phyloP scores from a whole-genome alignment of 2,888 invertebrate genomes.

The Drosophila rubida region DNA sequence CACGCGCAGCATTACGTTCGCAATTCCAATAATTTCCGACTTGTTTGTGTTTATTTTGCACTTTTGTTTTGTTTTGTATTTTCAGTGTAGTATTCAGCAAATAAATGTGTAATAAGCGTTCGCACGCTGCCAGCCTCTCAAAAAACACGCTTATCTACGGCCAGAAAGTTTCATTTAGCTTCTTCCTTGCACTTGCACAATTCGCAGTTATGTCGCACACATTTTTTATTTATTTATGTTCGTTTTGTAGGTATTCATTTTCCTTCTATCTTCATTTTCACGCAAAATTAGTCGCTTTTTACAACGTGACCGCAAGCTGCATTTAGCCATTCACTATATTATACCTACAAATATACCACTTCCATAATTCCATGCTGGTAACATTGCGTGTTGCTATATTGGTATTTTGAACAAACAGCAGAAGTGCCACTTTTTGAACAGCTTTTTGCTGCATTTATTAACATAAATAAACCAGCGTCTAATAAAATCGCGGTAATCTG shows the following conservation, averaged over 20 bases:
- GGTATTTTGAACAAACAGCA: not conserved
- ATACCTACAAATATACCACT: not conserved
- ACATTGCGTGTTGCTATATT: not conserved
- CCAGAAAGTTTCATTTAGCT: not conserved
- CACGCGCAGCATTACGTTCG: not conserved
- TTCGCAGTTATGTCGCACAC: slow-evolving; percentile 20
- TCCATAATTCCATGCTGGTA: not conserved
- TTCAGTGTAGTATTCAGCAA: slow-evolving; percentile 28
- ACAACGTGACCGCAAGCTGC: not conserved
- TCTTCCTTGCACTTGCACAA: slow-evolving; percentile 7
- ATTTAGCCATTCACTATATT: not conserved
- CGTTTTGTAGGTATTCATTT: slow-evolving; percentile 51
- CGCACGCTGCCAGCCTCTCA: slow-evolving; percentile 11
- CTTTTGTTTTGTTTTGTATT: slow-evolving; percentile 43
- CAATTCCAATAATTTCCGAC: slow-evolving; percentile 4
- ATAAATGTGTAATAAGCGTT: slow-evolving; percentile 11
- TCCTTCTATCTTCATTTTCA: slow-evolving; percentile 40
- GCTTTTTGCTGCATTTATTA: not conserved
- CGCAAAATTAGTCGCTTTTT: slow-evolving; percentile 36
- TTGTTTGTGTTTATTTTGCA: slow-evolving; percentile 35
- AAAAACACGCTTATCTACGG: not conserved
- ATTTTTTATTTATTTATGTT: slow-evolving; percentile 46
- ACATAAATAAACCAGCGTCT: not conserved
- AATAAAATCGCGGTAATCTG: no score
- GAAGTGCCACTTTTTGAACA: not conserved